These are phyloP conservation scores for Melinaea marsaeus DNA, from an alignment of 2,888 invertebrate species.

Conservation along the genomic window DNA sequence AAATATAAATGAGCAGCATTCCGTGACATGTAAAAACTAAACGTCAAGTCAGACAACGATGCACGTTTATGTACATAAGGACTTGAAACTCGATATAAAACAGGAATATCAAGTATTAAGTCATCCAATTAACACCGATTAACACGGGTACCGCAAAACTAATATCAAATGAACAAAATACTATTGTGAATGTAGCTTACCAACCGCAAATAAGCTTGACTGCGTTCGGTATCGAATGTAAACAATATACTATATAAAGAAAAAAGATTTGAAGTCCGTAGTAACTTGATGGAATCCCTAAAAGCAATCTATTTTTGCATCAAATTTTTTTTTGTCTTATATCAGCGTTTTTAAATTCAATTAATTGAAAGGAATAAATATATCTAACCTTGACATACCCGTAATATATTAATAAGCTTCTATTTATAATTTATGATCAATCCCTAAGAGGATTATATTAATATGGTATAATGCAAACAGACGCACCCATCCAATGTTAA, in stretches of 20 bases:
- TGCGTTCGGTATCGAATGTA: neutral
- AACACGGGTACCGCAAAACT: constrained; percentile 26
- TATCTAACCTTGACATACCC: constrained; percentile 25
- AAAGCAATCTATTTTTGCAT: no score
- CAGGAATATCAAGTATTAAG: constrained; percentile 19
- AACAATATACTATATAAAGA: no score
- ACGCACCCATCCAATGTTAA: neutral
- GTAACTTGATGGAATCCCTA: no score
- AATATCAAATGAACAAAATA: constrained; percentile 19
- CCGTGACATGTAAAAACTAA: no score
- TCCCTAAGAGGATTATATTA: constrained; percentile 23
- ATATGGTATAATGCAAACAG: constrained; percentile 9
- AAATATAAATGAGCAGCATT: no score
- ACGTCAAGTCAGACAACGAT: no score
- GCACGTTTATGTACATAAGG: no score
- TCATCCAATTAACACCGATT: constrained; percentile 34
- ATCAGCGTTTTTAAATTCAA: no score
- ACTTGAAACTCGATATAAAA: constrained; percentile 17
- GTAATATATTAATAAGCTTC: constrained; percentile 22
- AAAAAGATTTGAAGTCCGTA: no score
- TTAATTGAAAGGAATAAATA: constrained; percentile 10
- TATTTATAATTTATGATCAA: constrained; percentile 24
- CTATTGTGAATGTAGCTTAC: neutral
- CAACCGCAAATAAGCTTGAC: neutral
- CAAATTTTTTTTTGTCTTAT: no score